Conservation (phyloP, 2,888 invertebrate species). For the Trypoxylon attenuatum region DNA sequence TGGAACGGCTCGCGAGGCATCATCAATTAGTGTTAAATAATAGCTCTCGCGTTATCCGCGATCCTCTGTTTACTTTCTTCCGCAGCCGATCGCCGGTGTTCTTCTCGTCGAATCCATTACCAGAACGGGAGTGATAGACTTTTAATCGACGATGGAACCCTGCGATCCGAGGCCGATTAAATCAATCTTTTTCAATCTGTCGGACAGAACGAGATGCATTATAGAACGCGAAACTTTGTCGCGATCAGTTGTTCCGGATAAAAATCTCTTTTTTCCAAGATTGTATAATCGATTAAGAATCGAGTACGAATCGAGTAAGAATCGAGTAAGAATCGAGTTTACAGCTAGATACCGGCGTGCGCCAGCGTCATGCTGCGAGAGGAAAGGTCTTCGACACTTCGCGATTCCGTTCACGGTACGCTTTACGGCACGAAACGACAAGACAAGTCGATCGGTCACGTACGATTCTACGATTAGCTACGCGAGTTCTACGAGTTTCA, state of each 20-base stretch:
- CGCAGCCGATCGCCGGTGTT: constrained; percentile 13
- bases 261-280: no score
- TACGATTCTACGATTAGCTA: constrained; percentile 48
- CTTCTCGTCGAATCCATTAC: constrained; percentile 1
- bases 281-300: no score
- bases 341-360: no score
- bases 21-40: constrained; percentile 55
- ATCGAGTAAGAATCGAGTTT: no score
- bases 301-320: no score
- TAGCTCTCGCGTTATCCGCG: constrained; percentile 42
- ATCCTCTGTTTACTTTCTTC: constrained; percentile 1
- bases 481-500: constrained; percentile 25
- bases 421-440: constrained; percentile 37
- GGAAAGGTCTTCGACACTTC: constrained; percentile 25
- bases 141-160: not conserved
- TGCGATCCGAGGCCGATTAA: no score
- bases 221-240: no score
- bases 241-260: no score
- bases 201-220: constrained; percentile 8
- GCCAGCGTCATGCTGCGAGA: constrained; percentile 14
- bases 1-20: constrained; percentile 44
- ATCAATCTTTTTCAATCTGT: not conserved
- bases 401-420: constrained; percentile 45
- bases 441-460: constrained; percentile 42
- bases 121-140: not conserved